Base-by-base conservation (phyloP, 2,113 vertebrate species). In the Coregonus clupeaformis region DNA sequence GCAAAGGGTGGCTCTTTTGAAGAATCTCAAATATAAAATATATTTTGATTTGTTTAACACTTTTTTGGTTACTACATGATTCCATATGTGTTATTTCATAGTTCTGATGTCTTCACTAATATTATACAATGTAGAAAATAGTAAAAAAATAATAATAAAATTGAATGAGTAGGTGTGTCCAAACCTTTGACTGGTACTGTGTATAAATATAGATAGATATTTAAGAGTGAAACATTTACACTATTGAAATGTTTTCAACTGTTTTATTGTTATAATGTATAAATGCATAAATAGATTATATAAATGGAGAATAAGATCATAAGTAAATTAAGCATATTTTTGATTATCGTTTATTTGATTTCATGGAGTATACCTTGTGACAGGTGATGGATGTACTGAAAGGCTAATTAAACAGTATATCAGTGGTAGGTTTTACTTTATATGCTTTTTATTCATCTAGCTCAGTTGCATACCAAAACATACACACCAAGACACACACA, bases 371-470 rank as follows among this genome's bases (percentile, higher is more conserved):
- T 29, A 65, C 63, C 63, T 16, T 30, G 27, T 29, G 13, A 65
- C 25, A 30, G 63, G 13, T 27, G 14, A 65, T 30, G 13, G 25
- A 65, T 65, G 63, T 69, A 29, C 20, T 66, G n/a, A 76, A 71
- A 71, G n/a, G 52, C 71, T 2, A 57, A 86, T 75, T 80, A 85
- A 86, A 90, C 18, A 5, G 27, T 5, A 67, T 20, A 66, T 6
- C 64, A 60, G 49, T 66, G 57, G 24, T 78, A 2, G 18, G 72
- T 42, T 42, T 42, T 0, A 42, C 9, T 42, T 42, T 0, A 42
- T 2, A 9, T 81, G 13, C 30, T 68, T 24, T 89, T 87, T 87
- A 86, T 86, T 86, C 25, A 71, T 30, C 63, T 64, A 63, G 27
- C 30, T 74, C 11, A 63, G 72, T 80, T 82, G 65, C 52, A 49